These are phyloP conservation scores for Battus philenor DNA, from an alignment of 1,140 invertebrate species.

Conservation along the genomic window DNA sequence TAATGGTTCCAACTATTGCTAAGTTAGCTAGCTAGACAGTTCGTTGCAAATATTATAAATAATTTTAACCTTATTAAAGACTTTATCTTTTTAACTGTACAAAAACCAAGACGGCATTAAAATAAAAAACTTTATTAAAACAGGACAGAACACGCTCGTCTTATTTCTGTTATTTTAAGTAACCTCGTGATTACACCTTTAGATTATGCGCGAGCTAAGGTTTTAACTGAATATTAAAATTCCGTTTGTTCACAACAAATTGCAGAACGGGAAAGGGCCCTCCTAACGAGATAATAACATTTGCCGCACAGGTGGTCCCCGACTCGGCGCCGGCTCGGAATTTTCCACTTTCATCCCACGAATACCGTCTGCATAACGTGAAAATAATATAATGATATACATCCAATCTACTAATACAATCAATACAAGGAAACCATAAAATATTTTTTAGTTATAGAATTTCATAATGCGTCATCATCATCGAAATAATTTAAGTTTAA, in stretches of 20 bases:
- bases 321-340: conserved; percentile 18
- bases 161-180: no score
- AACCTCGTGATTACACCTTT: neutral
- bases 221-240: conserved; percentile 40
- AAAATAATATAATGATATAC: conserved; percentile 5
- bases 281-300: conserved; percentile 57
- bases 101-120: no score
- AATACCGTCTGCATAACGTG: conserved; percentile 6
- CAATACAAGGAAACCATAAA: neutral
- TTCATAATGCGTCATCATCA: no score
- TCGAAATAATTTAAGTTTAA: no score
- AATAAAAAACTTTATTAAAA: no score
- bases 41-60: no score
- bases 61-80: no score
- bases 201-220: neutral
- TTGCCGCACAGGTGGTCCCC: conserved; percentile 41
- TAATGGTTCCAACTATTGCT: no score
- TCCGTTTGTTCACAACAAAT: conserved; percentile 50
- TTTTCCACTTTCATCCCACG: conserved; percentile 25
- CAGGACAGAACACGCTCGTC: no score
- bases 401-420: neutral
- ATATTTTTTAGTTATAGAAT: no score
- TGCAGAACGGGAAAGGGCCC: conserved; percentile 41
- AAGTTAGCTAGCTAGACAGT: no score
- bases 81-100: no score